Evolutionary conservation across 2,888 invertebrate genomes (phyloP).

Genomic region (Boloria selene): DNA sequence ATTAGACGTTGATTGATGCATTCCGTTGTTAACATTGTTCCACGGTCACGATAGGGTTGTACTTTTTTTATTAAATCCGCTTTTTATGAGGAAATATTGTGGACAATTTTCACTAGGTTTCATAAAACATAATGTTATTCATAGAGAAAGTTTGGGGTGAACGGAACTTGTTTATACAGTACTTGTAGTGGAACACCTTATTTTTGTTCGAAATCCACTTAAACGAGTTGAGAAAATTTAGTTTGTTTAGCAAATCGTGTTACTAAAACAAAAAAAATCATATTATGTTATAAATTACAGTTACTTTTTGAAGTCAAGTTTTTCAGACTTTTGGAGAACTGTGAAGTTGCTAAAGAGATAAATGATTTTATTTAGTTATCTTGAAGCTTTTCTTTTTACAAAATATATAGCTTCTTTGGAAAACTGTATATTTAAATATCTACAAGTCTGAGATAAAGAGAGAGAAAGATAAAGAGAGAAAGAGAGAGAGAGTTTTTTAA

Average conservation of each 20-base stretch:
- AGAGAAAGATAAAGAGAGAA: too few relatives aligned
- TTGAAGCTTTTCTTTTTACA: too few relatives aligned
- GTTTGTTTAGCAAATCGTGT: constrained; percentile 8
- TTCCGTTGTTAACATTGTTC: constrained; percentile 47
- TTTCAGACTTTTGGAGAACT: too few relatives aligned
- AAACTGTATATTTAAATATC: too few relatives aligned
- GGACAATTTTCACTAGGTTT: constrained; percentile 35
- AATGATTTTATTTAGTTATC: too few relatives aligned
- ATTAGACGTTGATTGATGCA: constrained; percentile 50
- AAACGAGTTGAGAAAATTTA: constrained; percentile 14
- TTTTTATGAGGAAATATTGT: constrained; percentile 31
- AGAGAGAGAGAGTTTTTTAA: too few relatives aligned
- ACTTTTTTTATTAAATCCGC: constrained; percentile 33
- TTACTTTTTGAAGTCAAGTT: too few relatives aligned
- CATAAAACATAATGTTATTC: constrained; percentile 38
- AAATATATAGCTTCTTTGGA: too few relatives aligned
- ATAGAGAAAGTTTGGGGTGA: constrained; percentile 36
- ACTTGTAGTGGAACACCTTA: constrained; percentile 24
- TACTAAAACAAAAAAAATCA: background rate
- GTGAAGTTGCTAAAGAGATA: too few relatives aligned
- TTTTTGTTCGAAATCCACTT: constrained; percentile 30
- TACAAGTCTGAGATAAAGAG: too few relatives aligned
- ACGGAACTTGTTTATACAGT: constrained; percentile 35
- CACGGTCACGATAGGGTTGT: constrained; percentile 50
- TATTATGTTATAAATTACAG: background rate